A percentile compares a stretch with the other conserved stretches of the same genome.
phyloP scores from a whole-genome alignment of 2,797 vertebrate species.

The Artibeus lituratus region DNA sequence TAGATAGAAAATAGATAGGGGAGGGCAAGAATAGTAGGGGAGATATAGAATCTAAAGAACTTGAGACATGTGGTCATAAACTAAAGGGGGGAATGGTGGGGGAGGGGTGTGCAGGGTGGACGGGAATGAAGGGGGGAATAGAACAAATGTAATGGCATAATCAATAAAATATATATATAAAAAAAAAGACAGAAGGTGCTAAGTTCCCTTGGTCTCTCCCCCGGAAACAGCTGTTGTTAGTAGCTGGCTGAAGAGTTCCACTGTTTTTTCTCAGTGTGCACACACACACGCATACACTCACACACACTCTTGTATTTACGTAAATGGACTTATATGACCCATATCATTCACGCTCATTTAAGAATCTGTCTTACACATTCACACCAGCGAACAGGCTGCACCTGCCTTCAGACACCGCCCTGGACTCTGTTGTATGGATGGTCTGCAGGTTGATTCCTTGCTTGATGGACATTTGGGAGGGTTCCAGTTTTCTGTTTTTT shows the following conservation, averaged over 20 bases:
- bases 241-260: background rate
- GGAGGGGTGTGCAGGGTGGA: too few species aligned
- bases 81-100: too few species aligned
- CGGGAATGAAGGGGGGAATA: too few species aligned
- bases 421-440: background rate
- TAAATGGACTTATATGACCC: background rate
- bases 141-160: too few species aligned
- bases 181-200: background rate
- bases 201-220: background rate
- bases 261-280: background rate
- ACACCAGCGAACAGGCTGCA: background rate
- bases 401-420: background rate
- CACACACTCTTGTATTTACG: background rate
- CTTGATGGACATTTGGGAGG: background rate
- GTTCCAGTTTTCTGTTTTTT: constrained; percentile 9
- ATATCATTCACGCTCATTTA: background rate
- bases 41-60: too few species aligned
- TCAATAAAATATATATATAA: too few species aligned
- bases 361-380: background rate
- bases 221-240: background rate
- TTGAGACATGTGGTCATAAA: too few species aligned
- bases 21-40: too few species aligned
- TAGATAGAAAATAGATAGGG: too few species aligned
- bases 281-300: too few species aligned
- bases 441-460: background rate